phyloP scores from a whole-genome alignment of 2,888 invertebrate species.

The Acanthosoma haemorrhoidale region DNA sequence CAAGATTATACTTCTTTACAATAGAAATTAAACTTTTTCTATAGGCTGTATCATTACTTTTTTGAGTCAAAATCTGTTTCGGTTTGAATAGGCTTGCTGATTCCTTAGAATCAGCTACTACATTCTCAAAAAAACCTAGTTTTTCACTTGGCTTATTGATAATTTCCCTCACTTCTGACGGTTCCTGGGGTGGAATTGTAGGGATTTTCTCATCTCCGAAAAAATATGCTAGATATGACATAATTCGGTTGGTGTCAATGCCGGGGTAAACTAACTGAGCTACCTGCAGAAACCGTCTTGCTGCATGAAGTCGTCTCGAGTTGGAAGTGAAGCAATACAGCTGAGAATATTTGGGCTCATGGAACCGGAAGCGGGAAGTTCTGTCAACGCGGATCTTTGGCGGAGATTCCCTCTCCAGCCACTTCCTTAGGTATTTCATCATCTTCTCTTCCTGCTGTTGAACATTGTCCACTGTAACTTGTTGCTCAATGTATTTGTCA shows the following conservation, averaged over 20 bases:
- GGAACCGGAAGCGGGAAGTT: background rate
- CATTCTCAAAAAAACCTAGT: background rate
- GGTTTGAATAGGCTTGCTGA: no score
- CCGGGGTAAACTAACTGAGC: background rate
- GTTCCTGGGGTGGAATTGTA: background rate
- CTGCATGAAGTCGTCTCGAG: background rate
- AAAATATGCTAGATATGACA: background rate
- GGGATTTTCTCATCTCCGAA: background rate
- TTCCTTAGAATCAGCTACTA: background rate
- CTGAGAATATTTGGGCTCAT: background rate
- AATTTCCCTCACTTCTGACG: background rate
- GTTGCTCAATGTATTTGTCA: no score
- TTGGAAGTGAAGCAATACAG: no score
- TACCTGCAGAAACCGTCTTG: background rate
- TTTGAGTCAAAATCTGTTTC: background rate
- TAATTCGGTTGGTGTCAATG: background rate
- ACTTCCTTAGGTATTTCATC: background rate
- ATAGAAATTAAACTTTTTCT: no score
- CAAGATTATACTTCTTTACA: background rate
- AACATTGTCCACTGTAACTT: no score
- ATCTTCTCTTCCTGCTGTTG: no score
- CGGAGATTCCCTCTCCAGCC: background rate
- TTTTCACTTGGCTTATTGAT: background rate
- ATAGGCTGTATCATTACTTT: background rate
- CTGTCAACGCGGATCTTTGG: no score